phyloP scores from a whole-genome alignment of 2,113 vertebrate genomes.

The Bucco capensis region DNA sequence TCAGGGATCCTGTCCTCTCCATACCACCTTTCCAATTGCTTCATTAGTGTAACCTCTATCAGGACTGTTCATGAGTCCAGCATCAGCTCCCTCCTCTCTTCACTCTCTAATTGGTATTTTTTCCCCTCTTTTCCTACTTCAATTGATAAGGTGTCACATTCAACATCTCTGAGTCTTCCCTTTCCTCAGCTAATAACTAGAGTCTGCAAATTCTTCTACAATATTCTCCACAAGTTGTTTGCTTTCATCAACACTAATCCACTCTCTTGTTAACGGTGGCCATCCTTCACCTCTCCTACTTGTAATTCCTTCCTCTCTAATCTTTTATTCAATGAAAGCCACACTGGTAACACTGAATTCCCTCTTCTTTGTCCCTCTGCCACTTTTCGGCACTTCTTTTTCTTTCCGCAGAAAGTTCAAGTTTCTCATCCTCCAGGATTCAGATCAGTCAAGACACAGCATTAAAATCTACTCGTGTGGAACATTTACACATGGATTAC shows the following conservation, averaged over 20 bases:
- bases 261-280: neutral
- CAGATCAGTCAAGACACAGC: neutral
- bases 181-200: neutral
- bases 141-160: neutral
- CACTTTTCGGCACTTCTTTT: neutral
- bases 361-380: neutral
- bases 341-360: neutral
- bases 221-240: neutral
- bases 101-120: neutral
- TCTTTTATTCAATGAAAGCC: neutral
- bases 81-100: neutral
- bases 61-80: neutral
- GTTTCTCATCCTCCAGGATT: neutral
- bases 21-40: neutral
- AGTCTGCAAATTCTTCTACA: neutral
- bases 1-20: neutral
- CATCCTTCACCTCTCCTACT: neutral
- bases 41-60: conserved; percentile 10
- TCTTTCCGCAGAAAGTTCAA: neutral
- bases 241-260: neutral
- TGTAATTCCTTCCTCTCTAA: neutral
- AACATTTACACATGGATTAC: neutral
- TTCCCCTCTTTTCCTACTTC: neutral
- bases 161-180: neutral
- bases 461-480: neutral